Evolutionary conservation across 64 coral and sea anemone species (phyloP), one percentile per base, ranked within the genome.

Genomic region (Platygyra sinensis): DNA sequence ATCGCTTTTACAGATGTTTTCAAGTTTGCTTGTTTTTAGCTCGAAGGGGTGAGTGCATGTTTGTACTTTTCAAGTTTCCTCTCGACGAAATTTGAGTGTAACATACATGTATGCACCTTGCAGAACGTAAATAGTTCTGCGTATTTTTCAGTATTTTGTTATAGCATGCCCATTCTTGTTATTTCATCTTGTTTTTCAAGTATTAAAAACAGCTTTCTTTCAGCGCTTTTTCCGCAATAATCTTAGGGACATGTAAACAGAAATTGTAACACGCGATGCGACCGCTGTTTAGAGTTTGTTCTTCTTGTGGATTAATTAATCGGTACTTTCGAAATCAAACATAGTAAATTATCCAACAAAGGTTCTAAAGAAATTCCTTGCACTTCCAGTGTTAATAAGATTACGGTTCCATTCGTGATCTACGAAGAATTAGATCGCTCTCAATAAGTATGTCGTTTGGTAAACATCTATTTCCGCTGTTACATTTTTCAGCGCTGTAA

Each of bases 211-310:
- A 52, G 25, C 19, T 24, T 77, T 85, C 81, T 85, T 69, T 71
- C 81, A 85, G 36, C 39, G 81, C 3, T 57, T 33, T 51, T 85
- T 17, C 22, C 20, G 51, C 31, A 16, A 83, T 83, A 62, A 83
- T 46, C 36, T 84, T 84, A 22, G 81, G 38, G 50, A 84, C 10
- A 84, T 84, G 81, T 84, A 84, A 67, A 84, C 81, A 84, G 81
- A 82, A 82, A 82, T 24, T 83, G 60, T 50, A 71, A 50, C 39
- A 72, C 63, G 38, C 39, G 81, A 69, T 64, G 25, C 3, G 19
- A 36, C 42, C 81, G 1, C 36, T 71, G 62, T 51, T 55, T 85
- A 22, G 50, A 22, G 24, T 85, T 72, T 85, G 33, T 60, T 79
- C 46, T 79, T 24, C 17, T 32, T 20, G 18, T 63, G 62, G 20